A percentile compares a stretch with the other conserved stretches of the same genome.
These are phyloP conservation scores for Enteromius mattozi DNA, from an alignment of 2,797 vertebrate genomes.

Conservation along the genomic window DNA sequence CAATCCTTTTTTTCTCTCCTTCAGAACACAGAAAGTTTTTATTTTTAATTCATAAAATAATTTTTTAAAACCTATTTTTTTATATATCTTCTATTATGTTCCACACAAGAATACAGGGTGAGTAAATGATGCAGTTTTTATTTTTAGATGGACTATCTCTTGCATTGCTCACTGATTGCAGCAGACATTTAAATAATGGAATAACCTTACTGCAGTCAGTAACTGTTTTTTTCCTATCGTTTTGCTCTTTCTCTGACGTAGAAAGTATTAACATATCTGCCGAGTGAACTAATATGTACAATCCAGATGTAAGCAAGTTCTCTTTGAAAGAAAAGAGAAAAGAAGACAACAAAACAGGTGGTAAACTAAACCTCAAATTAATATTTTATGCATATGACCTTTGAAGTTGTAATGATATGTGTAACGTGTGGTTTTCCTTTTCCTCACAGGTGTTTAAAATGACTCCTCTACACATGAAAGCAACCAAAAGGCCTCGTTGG, in stretches of 20 bases:
- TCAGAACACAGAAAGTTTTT: not conserved
- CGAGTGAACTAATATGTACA: constrained; percentile 69
- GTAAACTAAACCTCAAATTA: constrained; percentile 73
- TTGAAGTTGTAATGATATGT: constrained; percentile 69
- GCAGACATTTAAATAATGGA: not conserved
- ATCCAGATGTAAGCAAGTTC: constrained; percentile 66
- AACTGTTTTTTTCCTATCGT: not conserved
- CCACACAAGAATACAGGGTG: not conserved
- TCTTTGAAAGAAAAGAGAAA: constrained; percentile 64
- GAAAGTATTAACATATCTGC: constrained; percentile 1
- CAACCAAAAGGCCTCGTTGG: constrained; percentile 63
- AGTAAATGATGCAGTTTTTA: not conserved
- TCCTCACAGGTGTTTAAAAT: constrained; percentile 69
- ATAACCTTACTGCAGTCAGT: not conserved
- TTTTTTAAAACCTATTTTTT: not conserved
- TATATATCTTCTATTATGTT: not conserved
- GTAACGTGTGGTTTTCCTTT: constrained; percentile 65
- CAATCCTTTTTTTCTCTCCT: not conserved
- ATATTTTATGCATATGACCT: constrained; percentile 77
- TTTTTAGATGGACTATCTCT: not conserved
- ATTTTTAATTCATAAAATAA: not conserved
- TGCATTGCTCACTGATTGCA: not conserved
- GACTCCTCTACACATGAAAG: constrained; percentile 54
- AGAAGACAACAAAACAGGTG: constrained; percentile 70
- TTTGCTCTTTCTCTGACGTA: not conserved